Conservation (phyloP, 2,797 vertebrate species). For the Lophura swinhoii region DNA sequence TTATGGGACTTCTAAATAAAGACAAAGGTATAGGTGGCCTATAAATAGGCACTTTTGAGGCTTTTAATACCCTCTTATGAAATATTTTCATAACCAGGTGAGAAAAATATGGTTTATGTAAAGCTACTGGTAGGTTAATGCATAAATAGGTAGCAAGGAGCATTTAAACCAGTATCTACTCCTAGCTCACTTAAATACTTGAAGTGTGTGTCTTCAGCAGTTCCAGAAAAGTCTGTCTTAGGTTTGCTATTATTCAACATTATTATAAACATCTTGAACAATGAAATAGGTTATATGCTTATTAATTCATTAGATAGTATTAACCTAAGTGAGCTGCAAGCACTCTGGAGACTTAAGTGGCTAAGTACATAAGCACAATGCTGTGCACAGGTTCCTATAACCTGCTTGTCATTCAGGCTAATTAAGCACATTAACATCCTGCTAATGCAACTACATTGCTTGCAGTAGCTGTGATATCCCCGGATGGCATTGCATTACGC, state of each 20-base stretch:
- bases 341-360: conserved; percentile 47
- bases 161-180: background rate
- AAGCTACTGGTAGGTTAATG: background rate
- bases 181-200: background rate
- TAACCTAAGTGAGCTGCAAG: conserved; percentile 51
- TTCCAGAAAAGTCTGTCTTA: background rate
- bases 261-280: conserved; percentile 32
- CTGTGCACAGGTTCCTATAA: conserved; percentile 58
- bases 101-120: background rate
- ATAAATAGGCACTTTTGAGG: background rate
- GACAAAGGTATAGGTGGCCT: background rate
- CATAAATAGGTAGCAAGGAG: background rate
- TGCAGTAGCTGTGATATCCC: background rate
- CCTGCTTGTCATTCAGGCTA: conserved; percentile 55
- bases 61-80: background rate
- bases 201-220: background rate
- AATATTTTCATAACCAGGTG: background rate
- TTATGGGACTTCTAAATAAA: background rate
- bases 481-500: conserved; percentile 7
- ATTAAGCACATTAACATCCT: conserved; percentile 58
- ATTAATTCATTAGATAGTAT: conserved; percentile 49
- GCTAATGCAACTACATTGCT: conserved; percentile 35
- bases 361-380: conserved; percentile 42
- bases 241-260: conserved; percentile 3
- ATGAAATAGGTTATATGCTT: conserved; percentile 57